phyloP scores from a whole-genome alignment of 2,113 vertebrate species.

The Ageneiosus marmoratus region DNA sequence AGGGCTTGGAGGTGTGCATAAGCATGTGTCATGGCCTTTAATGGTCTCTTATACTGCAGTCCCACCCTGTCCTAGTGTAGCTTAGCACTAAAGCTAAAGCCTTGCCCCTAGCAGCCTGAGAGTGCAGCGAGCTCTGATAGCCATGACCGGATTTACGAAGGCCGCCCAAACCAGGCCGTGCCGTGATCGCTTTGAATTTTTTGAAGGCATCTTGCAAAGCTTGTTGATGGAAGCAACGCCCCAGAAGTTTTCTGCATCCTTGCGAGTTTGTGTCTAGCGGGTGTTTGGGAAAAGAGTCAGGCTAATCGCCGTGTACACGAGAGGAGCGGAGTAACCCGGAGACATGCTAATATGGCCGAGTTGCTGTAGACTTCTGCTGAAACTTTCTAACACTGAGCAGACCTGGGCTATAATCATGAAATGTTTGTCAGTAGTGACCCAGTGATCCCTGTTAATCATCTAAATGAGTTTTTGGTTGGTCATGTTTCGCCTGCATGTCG shows the following conservation, averaged over 20 bases:
- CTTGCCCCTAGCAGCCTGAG: conserved; percentile 69
- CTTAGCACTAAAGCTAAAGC: conserved; percentile 58
- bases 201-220: conserved; percentile 72
- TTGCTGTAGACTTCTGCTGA: conserved; percentile 25
- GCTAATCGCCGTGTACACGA: conserved; percentile 69
- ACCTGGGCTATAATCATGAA: neutral
- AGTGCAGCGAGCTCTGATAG: conserved; percentile 70
- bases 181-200: conserved; percentile 73
- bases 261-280: conserved; percentile 51
- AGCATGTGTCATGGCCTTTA: conserved; percentile 77
- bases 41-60: conserved; percentile 72
- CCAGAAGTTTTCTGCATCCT: conserved; percentile 65
- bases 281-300: conserved; percentile 71
- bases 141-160: conserved; percentile 78
- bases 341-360: conserved; percentile 57
- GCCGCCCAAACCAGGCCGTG: conserved; percentile 73
- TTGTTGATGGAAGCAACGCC: conserved; percentile 67
- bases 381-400: conserved; percentile 22
- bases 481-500: neutral
- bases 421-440: conserved; percentile 9
- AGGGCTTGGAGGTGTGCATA: conserved; percentile 74
- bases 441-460: conserved; percentile 8
- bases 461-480: neutral
- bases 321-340: conserved; percentile 71
- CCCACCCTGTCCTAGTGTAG: conserved; percentile 64